These are phyloP conservation scores for Equus quagga DNA, from an alignment of 2,113 vertebrate species.

Conservation along the genomic window DNA sequence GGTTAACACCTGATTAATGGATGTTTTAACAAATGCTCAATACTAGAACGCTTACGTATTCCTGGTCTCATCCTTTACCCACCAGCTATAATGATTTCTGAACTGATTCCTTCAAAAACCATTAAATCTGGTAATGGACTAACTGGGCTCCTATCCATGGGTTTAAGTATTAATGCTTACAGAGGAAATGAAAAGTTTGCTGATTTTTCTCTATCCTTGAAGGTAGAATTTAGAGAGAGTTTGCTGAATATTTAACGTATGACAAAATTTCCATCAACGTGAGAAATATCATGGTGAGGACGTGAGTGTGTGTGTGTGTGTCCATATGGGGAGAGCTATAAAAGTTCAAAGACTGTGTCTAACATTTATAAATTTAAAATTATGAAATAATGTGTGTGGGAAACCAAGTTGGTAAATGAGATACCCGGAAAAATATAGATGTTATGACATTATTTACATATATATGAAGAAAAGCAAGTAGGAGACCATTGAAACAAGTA, in stretches of 20 bases:
- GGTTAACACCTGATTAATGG: slow-evolving; percentile 67
- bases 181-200: slow-evolving; percentile 43
- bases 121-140: slow-evolving; percentile 41
- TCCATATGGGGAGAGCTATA: accelerated
- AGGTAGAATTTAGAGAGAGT: background rate
- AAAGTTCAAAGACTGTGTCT: background rate
- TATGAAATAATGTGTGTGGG: background rate
- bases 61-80: slow-evolving; percentile 46
- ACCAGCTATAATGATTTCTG: slow-evolving; percentile 25
- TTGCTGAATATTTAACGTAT: background rate
- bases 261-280: background rate
- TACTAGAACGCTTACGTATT: background rate
- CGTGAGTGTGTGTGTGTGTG: background rate
- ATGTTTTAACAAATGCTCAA: slow-evolving; percentile 55
- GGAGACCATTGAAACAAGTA: background rate
- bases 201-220: background rate
- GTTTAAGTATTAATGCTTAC: slow-evolving; percentile 14
- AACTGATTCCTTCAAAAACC: slow-evolving; percentile 32
- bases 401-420: background rate
- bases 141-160: background rate
- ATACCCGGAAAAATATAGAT: background rate
- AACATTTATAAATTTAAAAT: background rate
- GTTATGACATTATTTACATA: background rate
- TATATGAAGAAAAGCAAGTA: background rate
- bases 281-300: background rate